Base-by-base conservation (phyloP, 2,888 invertebrate species). In the Spicauda simplicius region DNA sequence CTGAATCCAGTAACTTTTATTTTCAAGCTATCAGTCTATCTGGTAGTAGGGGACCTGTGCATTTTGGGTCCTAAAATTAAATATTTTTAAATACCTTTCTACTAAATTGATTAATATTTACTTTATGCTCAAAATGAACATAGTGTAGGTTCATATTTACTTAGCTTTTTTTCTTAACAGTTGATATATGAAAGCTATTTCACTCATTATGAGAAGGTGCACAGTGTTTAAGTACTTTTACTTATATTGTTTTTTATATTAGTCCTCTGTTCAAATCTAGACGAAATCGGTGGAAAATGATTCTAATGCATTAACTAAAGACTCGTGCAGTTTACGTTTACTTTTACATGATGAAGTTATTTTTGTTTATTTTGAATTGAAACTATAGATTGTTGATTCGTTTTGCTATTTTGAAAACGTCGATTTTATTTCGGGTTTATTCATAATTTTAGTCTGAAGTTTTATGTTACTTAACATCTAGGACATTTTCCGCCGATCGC, bases 171-270 rank as follows among this genome's bases (percentile, higher is more conserved):
- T 41, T 1, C 41, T 10, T 53, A 30, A 52, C 58, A 59, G 65
- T 65, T 30, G 14, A 53, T 65, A 65, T 64, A 57, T 25, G 53
- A 41, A 58, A 54, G 16, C 18, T n/a, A 41, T n/a, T 18, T 30
- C 33, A 64, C 55, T 66, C 45, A 60, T 48, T 12, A 52, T 30
- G 54, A 54, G 54, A 66, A 59, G 65, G 65, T 65, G 48, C 59
- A 54, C 59, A 59, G 59, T 54, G 45, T 54, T 58, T 33, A 25
- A 30, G 12, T 65, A 66, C 45, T 54, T 60, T 53, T 54, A 12
- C 19, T 18, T 50, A 52, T 33, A 20, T 48, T 33, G 48, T 45
- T 66, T 55, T 64, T 8, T 58, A 12, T 55, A 12, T 37, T 58
- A n/a, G 8, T 14, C 25, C 30, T 66, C 48, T 33, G 33, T 11